Evolutionary conservation across 2,888 invertebrate genomes (phyloP).

Genomic region (Tenthredo distinguenda): DNA sequence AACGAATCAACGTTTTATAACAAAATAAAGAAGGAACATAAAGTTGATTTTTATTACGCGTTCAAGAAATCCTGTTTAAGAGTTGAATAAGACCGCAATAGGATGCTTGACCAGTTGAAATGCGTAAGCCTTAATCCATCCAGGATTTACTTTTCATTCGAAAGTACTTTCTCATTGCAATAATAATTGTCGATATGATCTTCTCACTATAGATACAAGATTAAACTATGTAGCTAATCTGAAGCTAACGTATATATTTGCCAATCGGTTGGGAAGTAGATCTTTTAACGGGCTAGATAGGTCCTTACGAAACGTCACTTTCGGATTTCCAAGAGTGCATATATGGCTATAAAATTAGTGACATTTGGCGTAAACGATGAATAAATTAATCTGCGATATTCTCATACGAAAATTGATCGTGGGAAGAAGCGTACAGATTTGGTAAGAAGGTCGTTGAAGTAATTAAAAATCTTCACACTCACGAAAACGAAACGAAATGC

Average conservation of each 20-base stretch:
- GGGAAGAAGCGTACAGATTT: background rate
- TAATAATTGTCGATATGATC: background rate
- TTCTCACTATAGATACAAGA: background rate
- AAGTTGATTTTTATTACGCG: background rate
- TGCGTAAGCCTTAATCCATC: background rate
- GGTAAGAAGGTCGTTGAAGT: background rate
- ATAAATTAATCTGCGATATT: background rate
- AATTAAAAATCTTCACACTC: background rate
- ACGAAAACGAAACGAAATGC: background rate
- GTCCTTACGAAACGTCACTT: conserved; percentile 23
- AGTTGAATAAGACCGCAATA: conserved; percentile 2
- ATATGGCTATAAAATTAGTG: background rate
- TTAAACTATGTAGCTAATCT: background rate
- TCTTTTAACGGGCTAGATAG: background rate
- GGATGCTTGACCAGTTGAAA: background rate
- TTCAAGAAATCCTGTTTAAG: background rate
- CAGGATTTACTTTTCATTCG: conserved; percentile 35
- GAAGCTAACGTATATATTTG: background rate
- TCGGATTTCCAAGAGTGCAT: background rate
- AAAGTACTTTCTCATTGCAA: background rate
- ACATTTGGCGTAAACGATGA: background rate
- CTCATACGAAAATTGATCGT: background rate
- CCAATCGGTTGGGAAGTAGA: background rate
- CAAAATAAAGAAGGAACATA: background rate
- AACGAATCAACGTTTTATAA: background rate